Percentiles rank a stretch among this genome's conserved stretches.
Conservation (phyloP, 2,113 vertebrate species). For the Brevimyrus niger region DNA sequence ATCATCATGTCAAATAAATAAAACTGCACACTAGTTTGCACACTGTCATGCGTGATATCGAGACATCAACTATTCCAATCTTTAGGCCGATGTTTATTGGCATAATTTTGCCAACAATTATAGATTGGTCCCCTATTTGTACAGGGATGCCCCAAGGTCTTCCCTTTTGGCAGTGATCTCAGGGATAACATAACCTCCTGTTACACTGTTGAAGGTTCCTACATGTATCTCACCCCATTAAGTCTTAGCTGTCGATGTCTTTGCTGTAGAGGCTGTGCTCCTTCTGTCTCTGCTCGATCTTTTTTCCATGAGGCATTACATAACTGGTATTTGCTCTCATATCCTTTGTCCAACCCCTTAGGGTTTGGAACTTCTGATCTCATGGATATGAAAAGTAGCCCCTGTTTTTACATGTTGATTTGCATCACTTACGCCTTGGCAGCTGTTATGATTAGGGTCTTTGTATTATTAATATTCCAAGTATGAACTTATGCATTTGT, state of each 20-base stretch:
- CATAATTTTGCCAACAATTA: not conserved
- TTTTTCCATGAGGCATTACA: not conserved
- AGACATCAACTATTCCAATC: not conserved
- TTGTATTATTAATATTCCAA: not conserved
- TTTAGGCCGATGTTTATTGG: not conserved
- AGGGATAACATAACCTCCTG: not conserved
- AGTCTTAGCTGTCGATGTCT: not conserved
- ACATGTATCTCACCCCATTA: not conserved
- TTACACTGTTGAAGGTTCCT: not conserved
- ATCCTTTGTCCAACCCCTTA: not conserved
- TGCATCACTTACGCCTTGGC: not conserved
- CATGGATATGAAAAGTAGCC: not conserved
- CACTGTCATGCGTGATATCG: not conserved
- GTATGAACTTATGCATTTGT: not conserved
- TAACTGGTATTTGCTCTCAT: not conserved
- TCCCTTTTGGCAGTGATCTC: not conserved
- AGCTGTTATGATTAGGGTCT: not conserved
- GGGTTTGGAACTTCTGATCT: not conserved
- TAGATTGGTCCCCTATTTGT: not conserved
- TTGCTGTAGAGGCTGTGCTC: not conserved
- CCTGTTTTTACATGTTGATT: not conserved
- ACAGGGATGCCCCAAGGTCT: not conserved
- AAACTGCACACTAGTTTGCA: not conserved
- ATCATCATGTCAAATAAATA: not conserved
- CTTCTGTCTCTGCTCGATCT: not conserved